These are phyloP conservation scores for Dendrolimus kikuchii DNA, from an alignment of 1,140 invertebrate species.

Conservation along the genomic window DNA sequence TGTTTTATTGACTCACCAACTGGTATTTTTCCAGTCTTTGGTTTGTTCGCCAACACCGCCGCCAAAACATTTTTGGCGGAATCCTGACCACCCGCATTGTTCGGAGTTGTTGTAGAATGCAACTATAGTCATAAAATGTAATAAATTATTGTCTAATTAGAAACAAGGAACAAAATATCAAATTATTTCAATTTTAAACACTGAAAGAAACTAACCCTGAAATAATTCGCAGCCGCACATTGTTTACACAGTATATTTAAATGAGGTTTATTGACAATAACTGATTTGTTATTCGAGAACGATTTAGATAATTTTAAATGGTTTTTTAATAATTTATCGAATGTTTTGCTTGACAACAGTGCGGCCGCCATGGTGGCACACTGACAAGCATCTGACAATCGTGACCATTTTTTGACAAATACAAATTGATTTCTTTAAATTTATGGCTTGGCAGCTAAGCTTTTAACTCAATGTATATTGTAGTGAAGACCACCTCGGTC, in stretches of 20 bases:
- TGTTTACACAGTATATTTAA: constrained; percentile 44
- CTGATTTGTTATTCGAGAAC: constrained; percentile 26
- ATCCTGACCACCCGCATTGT: constrained; percentile 32
- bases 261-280: constrained; percentile 47
- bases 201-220: constrained; percentile 36
- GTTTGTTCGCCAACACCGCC: constrained; percentile 63
- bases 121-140: constrained; percentile 30
- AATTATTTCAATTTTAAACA: constrained; percentile 1
- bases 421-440: too few relatives aligned
- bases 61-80: constrained; percentile 67
- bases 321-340: constrained; percentile 52
- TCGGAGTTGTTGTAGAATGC: constrained; percentile 40
- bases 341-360: constrained; percentile 49
- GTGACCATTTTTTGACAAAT: background rate
- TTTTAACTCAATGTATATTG: too few relatives aligned
- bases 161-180: constrained; percentile 7
- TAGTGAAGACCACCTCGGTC: too few relatives aligned
- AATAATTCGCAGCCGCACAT: constrained; percentile 44
- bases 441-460: too few relatives aligned
- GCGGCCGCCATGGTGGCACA: constrained; percentile 51
- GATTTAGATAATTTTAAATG: constrained; percentile 43
- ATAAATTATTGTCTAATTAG: constrained; percentile 5
- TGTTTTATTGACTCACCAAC: constrained; percentile 46
- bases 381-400: constrained; percentile 16
- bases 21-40: constrained; percentile 67